These are phyloP conservation scores for Tor tambroides DNA, from an alignment of 2,113 vertebrate species.

Conservation along the genomic window DNA sequence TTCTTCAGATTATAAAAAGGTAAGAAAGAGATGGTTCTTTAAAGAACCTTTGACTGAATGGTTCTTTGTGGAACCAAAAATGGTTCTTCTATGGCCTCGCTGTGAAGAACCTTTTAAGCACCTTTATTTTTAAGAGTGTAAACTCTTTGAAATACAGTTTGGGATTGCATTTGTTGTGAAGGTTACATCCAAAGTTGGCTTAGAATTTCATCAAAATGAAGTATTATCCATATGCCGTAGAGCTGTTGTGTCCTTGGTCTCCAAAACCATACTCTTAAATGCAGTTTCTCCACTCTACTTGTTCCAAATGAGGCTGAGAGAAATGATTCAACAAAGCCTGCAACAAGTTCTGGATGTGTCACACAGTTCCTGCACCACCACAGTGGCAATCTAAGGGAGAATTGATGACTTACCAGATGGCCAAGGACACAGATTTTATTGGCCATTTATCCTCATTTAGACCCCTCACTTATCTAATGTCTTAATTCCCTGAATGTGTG, in stretches of 20 bases:
- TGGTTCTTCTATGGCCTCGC: no score
- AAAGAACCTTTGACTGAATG: no score
- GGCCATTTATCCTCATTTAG: conserved; percentile 61
- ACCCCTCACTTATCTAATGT: conserved; percentile 57
- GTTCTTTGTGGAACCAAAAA: no score
- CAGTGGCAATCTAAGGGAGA: conserved; percentile 54
- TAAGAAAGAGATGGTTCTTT: no score
- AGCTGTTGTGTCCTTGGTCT: background rate
- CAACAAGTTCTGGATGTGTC: conserved; percentile 55
- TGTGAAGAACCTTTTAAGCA: no score
- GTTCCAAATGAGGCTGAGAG: conserved; percentile 31
- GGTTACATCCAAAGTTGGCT: background rate
- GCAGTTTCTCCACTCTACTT: background rate
- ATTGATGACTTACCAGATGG: conserved; percentile 64
- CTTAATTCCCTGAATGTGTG: conserved; percentile 57
- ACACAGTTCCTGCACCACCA: conserved; percentile 46
- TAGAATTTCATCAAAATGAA: background rate
- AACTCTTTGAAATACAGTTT: background rate
- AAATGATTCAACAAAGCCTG: conserved; percentile 58
- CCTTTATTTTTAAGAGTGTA: no score
- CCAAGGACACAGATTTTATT: conserved; percentile 57
- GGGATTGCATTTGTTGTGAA: background rate
- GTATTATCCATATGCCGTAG: background rate
- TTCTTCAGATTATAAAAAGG: no score
- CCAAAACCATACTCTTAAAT: background rate